Percentiles rank a stretch among this genome's conserved stretches.
Conservation (phyloP, 2,797 vertebrate species). For the Sylvilagus floridanus region DNA sequence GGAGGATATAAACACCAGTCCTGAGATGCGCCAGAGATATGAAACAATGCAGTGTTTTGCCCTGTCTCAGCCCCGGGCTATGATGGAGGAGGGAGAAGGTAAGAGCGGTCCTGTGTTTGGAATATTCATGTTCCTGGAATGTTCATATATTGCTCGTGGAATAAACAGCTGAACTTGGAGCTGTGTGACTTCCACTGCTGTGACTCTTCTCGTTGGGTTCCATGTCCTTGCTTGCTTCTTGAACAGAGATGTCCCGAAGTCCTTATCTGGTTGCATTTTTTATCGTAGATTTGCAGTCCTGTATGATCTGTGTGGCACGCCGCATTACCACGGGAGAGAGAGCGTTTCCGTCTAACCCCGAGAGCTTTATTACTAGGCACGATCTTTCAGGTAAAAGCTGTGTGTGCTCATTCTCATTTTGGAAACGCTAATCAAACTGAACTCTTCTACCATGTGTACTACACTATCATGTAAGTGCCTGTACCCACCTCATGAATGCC, state of each 20-base stretch:
- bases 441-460: background rate
- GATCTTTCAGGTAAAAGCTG: conserved; percentile 94
- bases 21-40: conserved; percentile 91
- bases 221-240: background rate
- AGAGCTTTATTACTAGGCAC: conserved; percentile 97
- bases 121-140: background rate
- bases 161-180: background rate
- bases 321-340: conserved; percentile 95
- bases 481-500: background rate
- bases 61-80: conserved; percentile 97
- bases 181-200: background rate
- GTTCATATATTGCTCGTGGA: background rate
- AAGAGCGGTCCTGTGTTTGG: conserved; percentile 39
- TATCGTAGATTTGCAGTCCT: conserved; percentile 96
- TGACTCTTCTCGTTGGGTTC: background rate
- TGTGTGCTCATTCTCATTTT: background rate
- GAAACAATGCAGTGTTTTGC: conserved; percentile 99
- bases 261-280: conserved; percentile 45
- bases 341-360: conserved; percentile 87
- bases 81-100: conserved; percentile 99
- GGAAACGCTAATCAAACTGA: background rate
- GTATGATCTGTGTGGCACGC: conserved; percentile 99
- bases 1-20: conserved; percentile 91
- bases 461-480: background rate
- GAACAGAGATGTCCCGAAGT: background rate